Base-by-base conservation (phyloP, 2,888 invertebrate species). In the Maniola hyperantus region DNA sequence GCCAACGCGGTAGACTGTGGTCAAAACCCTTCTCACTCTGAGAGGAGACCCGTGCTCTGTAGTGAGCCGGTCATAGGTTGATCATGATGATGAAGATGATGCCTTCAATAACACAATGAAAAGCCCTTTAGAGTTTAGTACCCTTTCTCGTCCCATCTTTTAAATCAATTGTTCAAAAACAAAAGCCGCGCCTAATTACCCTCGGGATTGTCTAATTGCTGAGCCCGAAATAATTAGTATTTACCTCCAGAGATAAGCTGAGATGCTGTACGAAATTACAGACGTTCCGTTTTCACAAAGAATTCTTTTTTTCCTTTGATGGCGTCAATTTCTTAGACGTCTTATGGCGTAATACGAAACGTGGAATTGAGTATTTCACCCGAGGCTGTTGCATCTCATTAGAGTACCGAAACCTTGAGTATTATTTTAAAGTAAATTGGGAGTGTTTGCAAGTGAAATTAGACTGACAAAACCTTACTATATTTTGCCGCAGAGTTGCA, bases 261-360 rank as follows among this genome's bases (percentile, higher is more conserved):
- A 61, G 59, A 70, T 55, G 46, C 53, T 46, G 46, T 68, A 51
- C 57, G 61, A 68, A 57, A 68, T 70, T 68, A 68, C 64, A 59
- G 69, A 51, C 46, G 0, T 26, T 20, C 53, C 18, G 18, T 60
- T 51, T 65, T 54, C 51, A 68, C 57, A 62, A 65, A 67, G 64
- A 57, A 11, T 44, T 51, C 59, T 64, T 67, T 64, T 66, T 70
- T 65, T 46, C 42, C 65, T 67, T 71, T 71, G 59, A 70, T 51
- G 65, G 54, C 46, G 48, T 66, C 59, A 65, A 61, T 61, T 69
- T 64, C 67, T 66, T 54, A 66, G 58, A 48, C n/a, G 61, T 11
- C 42, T 57, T 54, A 34, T 6, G 13, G 34, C 11, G 63, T 58
- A 57, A 50, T 50, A 46, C 13, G 39, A 58, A 57, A 20, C 64